Conservation (phyloP, 2,888 invertebrate genomes). For the Rotaria magnacalcarata region DNA sequence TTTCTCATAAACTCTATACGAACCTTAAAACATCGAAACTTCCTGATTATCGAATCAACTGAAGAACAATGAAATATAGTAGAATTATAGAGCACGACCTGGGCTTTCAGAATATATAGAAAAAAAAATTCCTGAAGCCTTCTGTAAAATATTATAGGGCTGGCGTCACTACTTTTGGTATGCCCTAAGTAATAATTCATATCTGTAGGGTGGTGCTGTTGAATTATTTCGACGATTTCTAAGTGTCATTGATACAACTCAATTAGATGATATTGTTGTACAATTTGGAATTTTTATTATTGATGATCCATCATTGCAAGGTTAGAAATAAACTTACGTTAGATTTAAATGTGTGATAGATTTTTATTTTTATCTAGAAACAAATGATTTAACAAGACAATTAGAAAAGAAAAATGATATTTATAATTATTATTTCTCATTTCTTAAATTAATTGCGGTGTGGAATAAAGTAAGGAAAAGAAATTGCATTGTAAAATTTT, state of each 20-base stretch:
- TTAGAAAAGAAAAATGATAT: conserved; percentile 3
- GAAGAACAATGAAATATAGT: too few species aligned
- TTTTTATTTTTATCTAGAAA: not conserved
- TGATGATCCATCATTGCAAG: conserved; percentile 27
- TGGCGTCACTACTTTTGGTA: too few species aligned
- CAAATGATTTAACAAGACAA: conserved; percentile 35
- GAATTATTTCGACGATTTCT: conserved; percentile 4
- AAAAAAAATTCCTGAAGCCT: too few species aligned
- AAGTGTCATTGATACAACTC: not conserved
- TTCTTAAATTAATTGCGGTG: not conserved
- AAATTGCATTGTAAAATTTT: too few species aligned
- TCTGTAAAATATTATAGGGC: too few species aligned
- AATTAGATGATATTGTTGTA: conserved; percentile 26
- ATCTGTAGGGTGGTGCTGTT: conserved; percentile 4
- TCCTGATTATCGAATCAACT: too few species aligned
- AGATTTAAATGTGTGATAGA: not conserved
- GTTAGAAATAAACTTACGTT: not conserved
- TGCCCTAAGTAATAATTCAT: too few species aligned
- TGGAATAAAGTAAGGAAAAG: conserved; percentile 17
- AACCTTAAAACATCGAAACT: too few species aligned
- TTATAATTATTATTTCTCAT: conserved; percentile 27
- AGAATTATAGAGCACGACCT: too few species aligned
- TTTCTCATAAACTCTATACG: too few species aligned
- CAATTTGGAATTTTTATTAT: conserved; percentile 3
- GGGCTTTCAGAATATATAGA: too few species aligned